Evolutionary conservation across 2,797 vertebrate genomes (phyloP), one percentile per base, ranked within the genome.

Genomic region (Alectoris magna): DNA sequence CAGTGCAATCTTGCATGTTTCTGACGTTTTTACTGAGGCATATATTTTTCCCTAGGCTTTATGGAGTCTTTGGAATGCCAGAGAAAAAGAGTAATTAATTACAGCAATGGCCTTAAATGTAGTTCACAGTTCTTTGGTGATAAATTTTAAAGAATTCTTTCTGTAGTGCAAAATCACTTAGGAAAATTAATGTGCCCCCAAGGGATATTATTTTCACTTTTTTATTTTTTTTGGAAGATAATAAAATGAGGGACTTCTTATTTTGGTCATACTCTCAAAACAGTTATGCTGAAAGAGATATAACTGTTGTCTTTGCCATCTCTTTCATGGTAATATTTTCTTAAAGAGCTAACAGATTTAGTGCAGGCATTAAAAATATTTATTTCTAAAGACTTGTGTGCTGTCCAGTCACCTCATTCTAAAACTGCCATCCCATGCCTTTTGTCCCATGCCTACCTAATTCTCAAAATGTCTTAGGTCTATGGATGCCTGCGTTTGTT

Each of bases 41-140:
- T 41, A 38, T 74, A 71, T 94, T 94, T 91, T 87, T 10, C 53
- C 41, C 68, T 72, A 87, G 82, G 41, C 48, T 90, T 91, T 88
- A 75, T 86, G 34, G 51, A 77, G 55, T 44, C 16, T 66, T 62
- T 59, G 67, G 88, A 93, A 93, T 87, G 78, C 56, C 60, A 64
- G 49, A 79, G 55, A 34, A 82, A 89, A 89, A 82, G 83, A 39
- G 63, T 81, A 91, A 86, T 93, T 92, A 91, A 83, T 46, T 68
- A 71, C 55, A 94, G 19, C 81, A 84, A 75, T 82, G 55, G 27
- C 24, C 19, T 67, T 87, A 84, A 87, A 77, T 91, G 38, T 27
- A 74, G 41, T 84, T 81, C n/a, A 41, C 34, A 71, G 36, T 70
- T 78, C 74, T 73, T 68, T 62, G 70, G 43, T 0, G 0, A 58